A percentile compares a stretch with the other conserved stretches of the same genome.
Conservation (phyloP, 2,888 invertebrate genomes). For the Tiphia femorata region DNA sequence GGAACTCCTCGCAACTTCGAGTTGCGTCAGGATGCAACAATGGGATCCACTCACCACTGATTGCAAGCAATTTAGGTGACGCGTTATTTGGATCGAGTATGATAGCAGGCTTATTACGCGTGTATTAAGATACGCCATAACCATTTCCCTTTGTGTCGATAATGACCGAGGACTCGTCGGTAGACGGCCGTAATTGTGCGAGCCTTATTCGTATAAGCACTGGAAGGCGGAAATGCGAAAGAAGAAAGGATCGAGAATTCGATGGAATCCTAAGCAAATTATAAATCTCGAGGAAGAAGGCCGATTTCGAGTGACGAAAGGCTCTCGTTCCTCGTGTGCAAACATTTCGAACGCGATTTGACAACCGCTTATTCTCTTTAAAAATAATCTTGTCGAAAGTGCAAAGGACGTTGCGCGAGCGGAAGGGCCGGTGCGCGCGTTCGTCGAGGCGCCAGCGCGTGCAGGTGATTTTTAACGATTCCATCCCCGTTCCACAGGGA, state of each 20-base stretch:
- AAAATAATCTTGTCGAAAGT: no score
- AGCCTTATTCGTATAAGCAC: no score
- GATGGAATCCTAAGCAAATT: no score
- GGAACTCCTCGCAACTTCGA: no score
- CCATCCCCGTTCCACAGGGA: conserved; percentile 7
- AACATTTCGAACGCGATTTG: neutral
- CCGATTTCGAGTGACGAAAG: neutral
- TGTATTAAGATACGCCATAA: conserved; percentile 52
- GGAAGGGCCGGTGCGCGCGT: conserved; percentile 14
- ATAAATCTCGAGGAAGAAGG: no score
- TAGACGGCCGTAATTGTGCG: no score
- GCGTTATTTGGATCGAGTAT: conserved; percentile 50
- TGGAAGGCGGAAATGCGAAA: no score
- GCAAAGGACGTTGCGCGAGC: no score
- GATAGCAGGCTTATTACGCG: conserved; percentile 48
- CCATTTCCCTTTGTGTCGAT: conserved; percentile 21
- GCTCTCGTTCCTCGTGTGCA: neutral
- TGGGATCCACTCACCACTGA: conserved; percentile 45
- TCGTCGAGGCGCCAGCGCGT: conserved; percentile 12
- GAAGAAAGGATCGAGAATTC: no score
- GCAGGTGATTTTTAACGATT: conserved; percentile 46
- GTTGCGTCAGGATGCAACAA: conserved; percentile 38
- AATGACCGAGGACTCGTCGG: neutral
- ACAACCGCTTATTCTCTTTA: no score
- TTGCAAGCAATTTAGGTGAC: conserved; percentile 35